Conservation (phyloP, 2,888 invertebrate genomes). For the Alentia gelatinosa region DNA sequence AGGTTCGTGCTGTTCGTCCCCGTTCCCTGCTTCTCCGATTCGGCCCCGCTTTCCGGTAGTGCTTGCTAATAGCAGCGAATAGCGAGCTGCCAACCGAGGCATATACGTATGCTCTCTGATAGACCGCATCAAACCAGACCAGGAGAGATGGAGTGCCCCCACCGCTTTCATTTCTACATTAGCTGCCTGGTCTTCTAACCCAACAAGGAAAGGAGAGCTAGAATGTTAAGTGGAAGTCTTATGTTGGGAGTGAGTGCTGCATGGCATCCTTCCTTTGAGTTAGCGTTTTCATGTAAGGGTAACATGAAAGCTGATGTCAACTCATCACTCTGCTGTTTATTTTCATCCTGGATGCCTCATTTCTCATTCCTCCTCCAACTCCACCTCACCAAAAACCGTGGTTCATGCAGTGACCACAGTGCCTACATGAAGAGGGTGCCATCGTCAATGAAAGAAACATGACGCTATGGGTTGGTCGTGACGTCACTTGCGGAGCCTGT, state of each 20-base stretch:
- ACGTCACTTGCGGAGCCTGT: not conserved
- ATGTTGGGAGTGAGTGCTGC: not conserved
- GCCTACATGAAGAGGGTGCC: not conserved
- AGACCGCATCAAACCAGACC: not conserved
- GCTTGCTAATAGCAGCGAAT: not conserved
- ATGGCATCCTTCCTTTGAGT: not conserved
- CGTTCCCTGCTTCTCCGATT: not conserved
- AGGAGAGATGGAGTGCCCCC: not conserved
- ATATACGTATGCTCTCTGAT: not conserved
- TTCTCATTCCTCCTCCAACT: not conserved
- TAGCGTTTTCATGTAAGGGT: not conserved
- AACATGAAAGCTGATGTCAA: not conserved
- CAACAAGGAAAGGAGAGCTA: too few relatives aligned
- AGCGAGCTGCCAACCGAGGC: not conserved
- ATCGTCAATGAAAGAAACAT: not conserved
- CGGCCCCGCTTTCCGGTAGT: not conserved
- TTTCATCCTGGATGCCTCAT: not conserved
- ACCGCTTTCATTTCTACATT: constrained; percentile 1
- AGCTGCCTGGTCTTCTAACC: too few relatives aligned
- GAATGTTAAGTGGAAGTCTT: not conserved
- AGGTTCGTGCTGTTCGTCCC: not conserved
- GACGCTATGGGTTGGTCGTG: not conserved
- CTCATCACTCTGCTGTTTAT: too few relatives aligned
- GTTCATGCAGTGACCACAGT: not conserved
- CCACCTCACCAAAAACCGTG: not conserved